These are phyloP conservation scores for Andrena hattorfiana DNA, from an alignment of 2,888 invertebrate genomes.

Conservation along the genomic window DNA sequence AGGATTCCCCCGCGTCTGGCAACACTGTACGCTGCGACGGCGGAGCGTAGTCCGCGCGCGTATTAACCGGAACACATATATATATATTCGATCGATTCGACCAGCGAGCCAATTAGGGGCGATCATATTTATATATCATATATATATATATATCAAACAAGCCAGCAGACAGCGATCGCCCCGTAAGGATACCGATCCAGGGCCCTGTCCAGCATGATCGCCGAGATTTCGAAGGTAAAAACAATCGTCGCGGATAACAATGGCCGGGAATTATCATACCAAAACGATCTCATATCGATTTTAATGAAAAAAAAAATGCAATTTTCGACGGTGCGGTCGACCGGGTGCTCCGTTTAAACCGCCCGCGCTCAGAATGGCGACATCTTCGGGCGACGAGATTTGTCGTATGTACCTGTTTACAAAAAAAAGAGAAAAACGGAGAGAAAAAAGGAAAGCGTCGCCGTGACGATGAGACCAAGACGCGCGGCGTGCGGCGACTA, in stretches of 20 bases:
- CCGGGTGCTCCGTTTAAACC: conserved; percentile 32
- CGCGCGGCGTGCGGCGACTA: conserved; percentile 9
- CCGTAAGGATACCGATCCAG: conserved; percentile 39
- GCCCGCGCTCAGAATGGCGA: conserved; percentile 5
- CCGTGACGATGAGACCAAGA: conserved; percentile 42
- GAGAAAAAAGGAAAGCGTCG: conserved; percentile 3
- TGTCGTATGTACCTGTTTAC: conserved; percentile 60
- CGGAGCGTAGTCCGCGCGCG: conserved; percentile 51
- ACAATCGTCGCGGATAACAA: conserved; percentile 69
- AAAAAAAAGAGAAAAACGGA: neutral
- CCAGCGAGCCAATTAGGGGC: conserved; percentile 68
- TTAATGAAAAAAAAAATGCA: conserved; percentile 77
- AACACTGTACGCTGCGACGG: conserved; percentile 51
- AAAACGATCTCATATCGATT: conserved; percentile 84
- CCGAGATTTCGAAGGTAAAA: conserved; percentile 56
- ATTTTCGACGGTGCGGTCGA: conserved; percentile 75
- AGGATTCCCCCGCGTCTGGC: conserved; percentile 5
- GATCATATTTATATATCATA: conserved; percentile 49
- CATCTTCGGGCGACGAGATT: conserved; percentile 43
- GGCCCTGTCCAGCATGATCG: conserved; percentile 65
- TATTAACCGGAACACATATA: conserved; percentile 52
- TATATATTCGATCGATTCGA: conserved; percentile 72
- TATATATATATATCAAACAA: conserved; percentile 7
- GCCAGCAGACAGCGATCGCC: conserved; percentile 55
- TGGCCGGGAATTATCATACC: conserved; percentile 83